A percentile compares a stretch with the other conserved stretches of the same genome.
Conservation (phyloP, 2,888 invertebrate genomes). For the Ormyrus nitidulus region DNA sequence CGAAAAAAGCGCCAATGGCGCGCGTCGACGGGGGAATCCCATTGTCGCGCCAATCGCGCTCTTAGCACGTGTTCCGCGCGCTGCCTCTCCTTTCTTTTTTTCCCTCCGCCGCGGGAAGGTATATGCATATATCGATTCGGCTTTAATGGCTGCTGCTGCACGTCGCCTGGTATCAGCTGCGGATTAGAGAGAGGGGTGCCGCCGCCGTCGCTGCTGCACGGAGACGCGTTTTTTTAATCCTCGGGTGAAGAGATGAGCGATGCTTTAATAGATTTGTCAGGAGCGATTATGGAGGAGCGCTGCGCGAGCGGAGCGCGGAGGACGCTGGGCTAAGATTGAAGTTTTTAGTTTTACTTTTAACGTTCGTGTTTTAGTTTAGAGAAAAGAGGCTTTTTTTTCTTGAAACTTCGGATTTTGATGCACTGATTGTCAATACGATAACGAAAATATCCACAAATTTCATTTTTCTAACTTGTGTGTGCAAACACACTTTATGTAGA, state of each 20-base stretch:
- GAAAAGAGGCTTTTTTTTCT: too few relatives aligned
- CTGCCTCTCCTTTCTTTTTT: slow-evolving; percentile 11
- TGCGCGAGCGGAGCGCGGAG: too few relatives aligned
- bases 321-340: too few relatives aligned
- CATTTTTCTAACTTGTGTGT: too few relatives aligned
- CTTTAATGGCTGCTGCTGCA: slow-evolving; percentile 4
- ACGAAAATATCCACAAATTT: too few relatives aligned
- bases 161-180: neutral
- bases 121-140: slow-evolving; percentile 63
- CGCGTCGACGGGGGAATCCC: slow-evolving; percentile 68
- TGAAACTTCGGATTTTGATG: too few relatives aligned
- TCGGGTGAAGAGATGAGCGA: neutral
- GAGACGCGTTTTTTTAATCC: slow-evolving; percentile 43
- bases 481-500: too few relatives aligned
- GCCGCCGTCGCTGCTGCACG: neutral
- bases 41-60: slow-evolving; percentile 72
- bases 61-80: slow-evolving; percentile 58
- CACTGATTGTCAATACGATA: too few relatives aligned
- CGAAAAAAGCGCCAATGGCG: slow-evolving; percentile 68
- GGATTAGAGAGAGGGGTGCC: slow-evolving; percentile 39
- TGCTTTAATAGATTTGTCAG: slow-evolving; percentile 41
- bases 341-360: too few relatives aligned
- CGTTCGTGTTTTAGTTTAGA: too few relatives aligned
- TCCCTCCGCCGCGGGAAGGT: slow-evolving; percentile 49
- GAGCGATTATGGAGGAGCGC: slow-evolving; percentile 14